A percentile compares a stretch with the other conserved stretches of the same genome.
Conservation (phyloP, 2,113 vertebrate genomes). For the Corythoichthys intestinalis region DNA sequence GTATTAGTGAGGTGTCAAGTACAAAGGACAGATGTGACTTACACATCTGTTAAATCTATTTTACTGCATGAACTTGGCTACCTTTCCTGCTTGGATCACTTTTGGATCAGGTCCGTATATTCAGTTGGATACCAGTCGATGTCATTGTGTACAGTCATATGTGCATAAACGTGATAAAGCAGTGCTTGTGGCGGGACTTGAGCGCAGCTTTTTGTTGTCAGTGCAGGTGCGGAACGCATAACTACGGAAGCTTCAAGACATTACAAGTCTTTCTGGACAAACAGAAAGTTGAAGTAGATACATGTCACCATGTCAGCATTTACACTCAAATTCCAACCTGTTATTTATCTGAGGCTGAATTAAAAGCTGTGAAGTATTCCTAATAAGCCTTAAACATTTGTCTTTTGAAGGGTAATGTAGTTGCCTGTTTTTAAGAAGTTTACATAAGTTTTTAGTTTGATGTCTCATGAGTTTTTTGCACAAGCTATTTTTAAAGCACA, state of each 20-base stretch:
- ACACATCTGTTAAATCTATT: conserved; percentile 32
- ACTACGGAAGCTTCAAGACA: not conserved
- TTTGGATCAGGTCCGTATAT: not conserved
- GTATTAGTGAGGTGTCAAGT: conserved; percentile 13
- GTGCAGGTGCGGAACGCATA: not conserved
- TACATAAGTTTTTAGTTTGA: not conserved
- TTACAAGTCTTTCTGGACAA: not conserved
- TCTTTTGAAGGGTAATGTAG: not conserved
- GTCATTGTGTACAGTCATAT: not conserved
- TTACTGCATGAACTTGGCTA: not conserved
- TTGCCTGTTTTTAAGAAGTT: not conserved
- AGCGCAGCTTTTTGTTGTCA: not conserved
- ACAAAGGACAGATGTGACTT: conserved; percentile 13
- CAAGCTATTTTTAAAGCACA: conserved; percentile 11
- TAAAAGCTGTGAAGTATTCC: not conserved
- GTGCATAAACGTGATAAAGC: not conserved
- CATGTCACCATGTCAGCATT: no score
- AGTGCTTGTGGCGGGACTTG: not conserved
- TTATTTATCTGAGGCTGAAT: not conserved
- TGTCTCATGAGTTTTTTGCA: not conserved
- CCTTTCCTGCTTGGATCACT: not conserved
- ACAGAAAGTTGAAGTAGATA: not conserved
- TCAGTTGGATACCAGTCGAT: not conserved
- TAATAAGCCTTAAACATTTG: conserved; percentile 8
- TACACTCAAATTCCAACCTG: not conserved